Base-by-base conservation (phyloP, 2,888 invertebrate species). In the Philhelius pedissequus region DNA sequence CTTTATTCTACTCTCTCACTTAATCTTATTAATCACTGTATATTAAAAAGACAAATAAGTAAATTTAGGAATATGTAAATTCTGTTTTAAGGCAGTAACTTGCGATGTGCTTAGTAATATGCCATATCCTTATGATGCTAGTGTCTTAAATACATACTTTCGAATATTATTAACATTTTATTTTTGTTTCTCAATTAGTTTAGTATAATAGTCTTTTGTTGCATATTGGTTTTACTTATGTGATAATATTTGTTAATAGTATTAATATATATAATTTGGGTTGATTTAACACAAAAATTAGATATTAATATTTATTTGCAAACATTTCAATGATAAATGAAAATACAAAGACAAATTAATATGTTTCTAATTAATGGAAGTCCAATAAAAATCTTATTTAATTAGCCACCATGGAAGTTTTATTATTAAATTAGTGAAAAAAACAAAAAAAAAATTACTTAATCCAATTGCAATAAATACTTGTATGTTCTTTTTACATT, bases 41-140 rank as follows among this genome's bases (percentile, higher is more conserved):
- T 68, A 82, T 82, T 82, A 82, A 82, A 62, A 82, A 82, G 78
- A 74, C 52, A 73, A 82, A 73, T 73, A 78, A 73, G 45, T 22
- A 32, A 48, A 64, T 64, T 64, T 43, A 64, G 64, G 45, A 64
- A 32, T 64, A 68, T 48, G 48, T 32, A 68, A 68, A 52, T 68
- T 40, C 35, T 68, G 38, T 43, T 30, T 38, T 68, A 64, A 64
- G 64, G 64, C 64, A 64, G 64, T 64, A 52, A 68, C 56, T 68
- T 68, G 20, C 20, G 38, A 68, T 38, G 22, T 48, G 25, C 22
- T 6, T 45, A 20, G n/a, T n/a, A 5, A 13, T 18, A 52, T 68
- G 9, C 48, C 32, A 64, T 35, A 35, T 30, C 5, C 27, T 18
- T 9, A 50, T 11, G 8, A 22, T 15, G 3, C 15, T 50, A 52